Percentiles rank a stretch among this genome's conserved stretches.
phyloP scores from a whole-genome alignment of 1,140 invertebrate genomes.

The Wasmannia auropunctata region DNA sequence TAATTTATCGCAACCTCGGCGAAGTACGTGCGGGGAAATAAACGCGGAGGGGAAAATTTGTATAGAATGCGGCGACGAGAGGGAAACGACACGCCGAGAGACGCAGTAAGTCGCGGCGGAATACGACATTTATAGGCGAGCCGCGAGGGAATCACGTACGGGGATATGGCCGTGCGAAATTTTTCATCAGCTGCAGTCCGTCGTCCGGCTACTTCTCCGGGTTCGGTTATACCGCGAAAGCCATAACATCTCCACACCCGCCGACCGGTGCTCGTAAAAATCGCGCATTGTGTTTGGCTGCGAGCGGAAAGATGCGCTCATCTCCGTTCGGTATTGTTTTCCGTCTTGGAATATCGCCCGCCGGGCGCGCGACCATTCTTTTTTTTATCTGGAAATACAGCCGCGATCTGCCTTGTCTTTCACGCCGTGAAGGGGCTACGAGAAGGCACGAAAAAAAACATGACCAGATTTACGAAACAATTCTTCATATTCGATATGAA shows the following conservation, averaged over 20 bases:
- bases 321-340: constrained; percentile 59
- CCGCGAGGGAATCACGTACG: constrained; percentile 18
- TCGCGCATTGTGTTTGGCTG: constrained; percentile 71
- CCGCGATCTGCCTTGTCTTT: constrained; percentile 8
- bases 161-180: constrained; percentile 48
- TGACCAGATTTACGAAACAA: neutral
- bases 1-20: constrained; percentile 20
- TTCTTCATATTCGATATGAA: neutral
- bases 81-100: constrained; percentile 8
- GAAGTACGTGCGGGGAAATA: neutral
- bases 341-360: constrained; percentile 44
- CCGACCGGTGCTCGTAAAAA: constrained; percentile 66
- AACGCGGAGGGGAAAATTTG: constrained; percentile 20
- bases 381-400: constrained; percentile 27
- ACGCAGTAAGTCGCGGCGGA: constrained; percentile 32
- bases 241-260: constrained; percentile 53
- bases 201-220: constrained; percentile 21
- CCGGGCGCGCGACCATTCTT: constrained; percentile 22
- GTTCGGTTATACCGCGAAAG: constrained; percentile 54
- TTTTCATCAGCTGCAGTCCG: constrained; percentile 29
- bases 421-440: neutral
- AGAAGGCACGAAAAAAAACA: neutral
- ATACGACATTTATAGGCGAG: constrained; percentile 42
- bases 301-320: constrained; percentile 72
- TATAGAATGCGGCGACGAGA: neutral